Base-by-base conservation (phyloP, 2,888 invertebrate genomes). In the Coleophora deauratella region DNA sequence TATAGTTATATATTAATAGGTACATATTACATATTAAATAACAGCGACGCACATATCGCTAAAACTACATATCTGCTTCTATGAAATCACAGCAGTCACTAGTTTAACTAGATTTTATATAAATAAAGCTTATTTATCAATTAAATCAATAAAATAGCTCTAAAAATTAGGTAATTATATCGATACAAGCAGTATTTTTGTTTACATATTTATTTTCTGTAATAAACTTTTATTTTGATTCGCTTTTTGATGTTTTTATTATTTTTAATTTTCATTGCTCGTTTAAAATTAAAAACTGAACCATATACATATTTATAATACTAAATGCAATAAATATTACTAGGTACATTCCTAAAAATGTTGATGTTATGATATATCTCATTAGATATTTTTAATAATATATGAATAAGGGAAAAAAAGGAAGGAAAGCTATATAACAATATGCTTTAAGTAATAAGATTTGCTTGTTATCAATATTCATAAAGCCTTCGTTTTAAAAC, bases 31-130 rank as follows among this genome's bases (percentile, higher is more conserved):
- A 28, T 8, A 1, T 10, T 28, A 21, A 12, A 32, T 35, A 27
- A 50, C 52, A 52, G 49, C 51, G 21, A 45, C 41, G 56, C 62
- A 73, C 73, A 77, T 77, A 76, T 72, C 66, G 54, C 37, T 43
- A 46, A 38, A 46, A 52, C 53, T 52, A 57, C 77, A 79, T 79
- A 79, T 81, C 77, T 80, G 80, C 80, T 80, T 78, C 79, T 81
- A 78, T 77, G 79, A 59, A 70, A 68, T 58, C 57, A 51, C 42
- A 54, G 32, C 54, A 51, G 57, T 56, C 55, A 57, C 54, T 57
- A 50, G 37, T 35, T 38, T 21, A 44, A 51, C 47, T 56, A 46
- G 57, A 56, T 55, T 42, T 58, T 21, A 21, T 6, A 21, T 21
- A n/a, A n/a, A n/a, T 21, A 21, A 21, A 58, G 56, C 55, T n/a